Evolutionary conservation across 2,797 vertebrate genomes (phyloP), one percentile per base, ranked within the genome.

Genomic region (Netta rufina): DNA sequence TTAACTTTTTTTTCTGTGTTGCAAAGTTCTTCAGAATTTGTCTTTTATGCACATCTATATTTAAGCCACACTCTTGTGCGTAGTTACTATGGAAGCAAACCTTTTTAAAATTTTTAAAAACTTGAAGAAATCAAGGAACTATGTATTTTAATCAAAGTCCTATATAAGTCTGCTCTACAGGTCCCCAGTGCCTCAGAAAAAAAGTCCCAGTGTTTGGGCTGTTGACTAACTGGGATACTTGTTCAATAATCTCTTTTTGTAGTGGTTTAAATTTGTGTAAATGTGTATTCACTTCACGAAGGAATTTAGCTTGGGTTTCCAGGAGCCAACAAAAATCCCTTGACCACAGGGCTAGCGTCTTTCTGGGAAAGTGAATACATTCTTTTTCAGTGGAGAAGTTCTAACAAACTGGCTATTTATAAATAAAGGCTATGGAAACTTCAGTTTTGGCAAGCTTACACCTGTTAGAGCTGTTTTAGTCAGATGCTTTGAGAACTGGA

Each of bases 351-450:
- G 65, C 79, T 87, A 83, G 49, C 47, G 51, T 62, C 82, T 91
- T 94, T 84, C 75, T 92, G 82, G 13, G 69, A 80, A 96, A 91
- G 39, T 38, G 43, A 96, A 89, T 41, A 73, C 41, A 69, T 58
- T 90, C 47, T 90, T 94, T 91, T 84, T 72, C 33, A 82, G n/a
- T 22, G 38, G 19, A 91, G 83, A 85, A 87, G 61, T 65, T 87
- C 13, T 89, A 77, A 92, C 57, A 94, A 85, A 93, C 94, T 71
- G 36, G 12, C 32, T 85, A 41, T 67, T 92, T 85, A 91, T 69
- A 77, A 91, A 89, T 73, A 92, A 51, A 9, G 53, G 22, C 72
- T 80, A 83, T 2, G 19, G 74, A 93, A 93, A 80, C 43, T 80
- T 84, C 21, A 71, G 1, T 89, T 91, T 67, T 91, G 78, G 78